Conservation (phyloP, 2,797 vertebrate species). For the Leptodactylus fallax region DNA sequence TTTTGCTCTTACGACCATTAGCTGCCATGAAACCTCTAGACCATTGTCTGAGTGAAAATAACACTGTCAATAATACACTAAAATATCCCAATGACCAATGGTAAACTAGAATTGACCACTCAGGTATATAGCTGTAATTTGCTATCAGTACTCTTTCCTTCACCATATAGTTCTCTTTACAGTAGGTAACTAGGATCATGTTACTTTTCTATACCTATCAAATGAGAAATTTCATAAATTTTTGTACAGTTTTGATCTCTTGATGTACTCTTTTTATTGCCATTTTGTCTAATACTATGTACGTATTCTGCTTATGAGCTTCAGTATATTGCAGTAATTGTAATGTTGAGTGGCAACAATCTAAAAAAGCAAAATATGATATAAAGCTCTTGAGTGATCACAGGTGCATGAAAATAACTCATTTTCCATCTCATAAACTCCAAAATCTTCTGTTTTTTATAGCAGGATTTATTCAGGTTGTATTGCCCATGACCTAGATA, state of each 20-base stretch:
- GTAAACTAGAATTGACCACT: too few relatives aligned
- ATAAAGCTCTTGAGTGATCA: not conserved
- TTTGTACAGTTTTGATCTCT: not conserved
- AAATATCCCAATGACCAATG: too few relatives aligned
- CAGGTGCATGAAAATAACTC: not conserved
- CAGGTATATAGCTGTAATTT: too few relatives aligned
- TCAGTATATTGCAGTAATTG: too few relatives aligned
- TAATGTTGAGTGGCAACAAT: not conserved
- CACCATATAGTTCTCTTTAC: too few relatives aligned
- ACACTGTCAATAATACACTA: too few relatives aligned
- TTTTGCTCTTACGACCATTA: too few relatives aligned
- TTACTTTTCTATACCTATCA: not conserved
- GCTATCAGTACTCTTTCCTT: too few relatives aligned
- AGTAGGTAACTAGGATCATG: not conserved
- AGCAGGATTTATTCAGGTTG: not conserved
- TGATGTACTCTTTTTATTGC: not conserved
- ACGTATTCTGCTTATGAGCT: not conserved
- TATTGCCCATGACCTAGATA: conserved; percentile 1
- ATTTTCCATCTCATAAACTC: not conserved
- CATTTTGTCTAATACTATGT: not conserved
- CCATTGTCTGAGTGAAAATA: too few relatives aligned
- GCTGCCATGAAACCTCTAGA: too few relatives aligned
- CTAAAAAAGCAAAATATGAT: too few relatives aligned
- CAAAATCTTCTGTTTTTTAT: not conserved
- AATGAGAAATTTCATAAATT: not conserved